phyloP scores from a whole-genome alignment of 2,113 vertebrate genomes.

The Tretioscincus oriximinensis region DNA sequence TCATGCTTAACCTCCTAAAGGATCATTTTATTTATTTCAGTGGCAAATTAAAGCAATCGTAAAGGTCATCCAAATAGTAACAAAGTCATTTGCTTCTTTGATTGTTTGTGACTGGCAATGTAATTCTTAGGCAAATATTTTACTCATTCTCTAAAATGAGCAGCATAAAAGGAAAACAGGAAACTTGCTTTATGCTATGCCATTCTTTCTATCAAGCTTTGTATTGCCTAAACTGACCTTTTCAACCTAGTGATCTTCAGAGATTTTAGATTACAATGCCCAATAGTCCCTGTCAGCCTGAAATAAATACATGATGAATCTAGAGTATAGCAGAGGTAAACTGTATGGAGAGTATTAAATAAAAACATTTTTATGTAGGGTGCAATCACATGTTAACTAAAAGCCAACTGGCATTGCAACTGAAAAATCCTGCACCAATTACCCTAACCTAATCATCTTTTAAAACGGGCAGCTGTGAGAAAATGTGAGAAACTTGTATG shows the following conservation, averaged over 20 bases:
- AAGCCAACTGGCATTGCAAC: too few species aligned
- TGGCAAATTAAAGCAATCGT: constrained; percentile 1
- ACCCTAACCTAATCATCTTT: too few species aligned
- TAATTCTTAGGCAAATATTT: constrained; percentile 4
- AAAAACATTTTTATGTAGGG: too few species aligned
- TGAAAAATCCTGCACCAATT: too few species aligned
- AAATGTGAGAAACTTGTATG: too few species aligned
- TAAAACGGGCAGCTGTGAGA: too few species aligned
- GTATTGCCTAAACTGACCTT: neutral
- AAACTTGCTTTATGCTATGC: neutral
- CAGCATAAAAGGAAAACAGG: neutral
- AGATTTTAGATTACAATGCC: neutral
- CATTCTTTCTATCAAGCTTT: neutral
- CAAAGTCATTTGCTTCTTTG: constrained; percentile 3
- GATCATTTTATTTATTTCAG: neutral
- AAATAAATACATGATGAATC: too few species aligned
- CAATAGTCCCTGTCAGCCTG: too few species aligned
- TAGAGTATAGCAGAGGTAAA: too few species aligned
- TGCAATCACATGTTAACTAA: too few species aligned
- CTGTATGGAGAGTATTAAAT: too few species aligned
- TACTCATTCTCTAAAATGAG: neutral
- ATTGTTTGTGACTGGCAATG: neutral
- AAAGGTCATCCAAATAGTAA: neutral
- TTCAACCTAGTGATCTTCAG: neutral
- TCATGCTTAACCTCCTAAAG: neutral